phyloP scores from a whole-genome alignment of 2,888 invertebrate genomes.

The Rotaria socialis region DNA sequence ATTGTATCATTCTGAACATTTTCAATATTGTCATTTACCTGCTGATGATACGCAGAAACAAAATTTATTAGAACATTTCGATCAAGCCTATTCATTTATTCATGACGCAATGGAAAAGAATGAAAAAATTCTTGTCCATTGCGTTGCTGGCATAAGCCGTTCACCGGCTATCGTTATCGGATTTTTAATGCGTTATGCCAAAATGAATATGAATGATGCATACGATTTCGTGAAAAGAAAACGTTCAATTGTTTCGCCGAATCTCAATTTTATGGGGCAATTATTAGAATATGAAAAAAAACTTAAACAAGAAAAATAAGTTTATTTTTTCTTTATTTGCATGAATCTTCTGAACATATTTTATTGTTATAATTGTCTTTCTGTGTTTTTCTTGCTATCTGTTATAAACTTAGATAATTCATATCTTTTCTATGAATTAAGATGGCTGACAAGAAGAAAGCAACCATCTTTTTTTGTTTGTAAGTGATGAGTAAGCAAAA shows the following conservation, averaged over 20 bases:
- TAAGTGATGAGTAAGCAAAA: too few relatives aligned
- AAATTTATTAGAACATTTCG: conserved; percentile 19
- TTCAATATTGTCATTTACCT: conserved; percentile 21
- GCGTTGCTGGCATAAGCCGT: conserved; percentile 1
- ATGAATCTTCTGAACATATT: neutral
- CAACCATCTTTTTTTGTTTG: too few relatives aligned
- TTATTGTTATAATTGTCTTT: neutral
- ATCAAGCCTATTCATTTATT: conserved; percentile 26
- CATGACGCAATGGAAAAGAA: neutral
- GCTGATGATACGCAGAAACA: conserved; percentile 34
- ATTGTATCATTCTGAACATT: neutral
- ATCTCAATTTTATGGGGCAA: conserved; percentile 25
- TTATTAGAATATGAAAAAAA: conserved; percentile 30
- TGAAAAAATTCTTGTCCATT: conserved; percentile 30
- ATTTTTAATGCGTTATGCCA: conserved; percentile 6
- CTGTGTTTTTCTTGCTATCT: neutral
- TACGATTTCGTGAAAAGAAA: conserved; percentile 20
- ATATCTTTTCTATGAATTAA: neutral
- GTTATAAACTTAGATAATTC: neutral
- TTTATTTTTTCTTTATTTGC: neutral
- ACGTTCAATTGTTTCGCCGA: conserved; percentile 31
- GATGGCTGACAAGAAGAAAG: too few relatives aligned
- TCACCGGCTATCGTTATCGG: conserved; percentile 1
- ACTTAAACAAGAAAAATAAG: neutral
- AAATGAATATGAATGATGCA: conserved; percentile 36